phyloP scores from a whole-genome alignment of 2,113 vertebrate species.

The Phyllostomus discolor region DNA sequence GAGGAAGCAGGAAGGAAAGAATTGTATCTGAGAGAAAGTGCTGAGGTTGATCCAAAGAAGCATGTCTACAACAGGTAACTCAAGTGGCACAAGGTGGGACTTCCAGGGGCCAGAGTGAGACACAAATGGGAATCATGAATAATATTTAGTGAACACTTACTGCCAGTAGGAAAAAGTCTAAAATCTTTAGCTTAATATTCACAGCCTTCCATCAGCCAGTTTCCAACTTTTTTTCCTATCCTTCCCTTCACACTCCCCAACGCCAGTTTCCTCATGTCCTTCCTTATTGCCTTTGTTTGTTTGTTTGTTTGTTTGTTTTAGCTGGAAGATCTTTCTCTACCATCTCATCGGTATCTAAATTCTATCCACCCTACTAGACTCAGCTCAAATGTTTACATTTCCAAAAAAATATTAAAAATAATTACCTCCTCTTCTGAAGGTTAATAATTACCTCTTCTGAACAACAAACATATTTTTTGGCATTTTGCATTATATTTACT shows the following conservation, averaged over 20 bases:
- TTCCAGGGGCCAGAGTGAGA: not conserved
- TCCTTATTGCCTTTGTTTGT: not conserved
- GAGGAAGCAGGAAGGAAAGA: not conserved
- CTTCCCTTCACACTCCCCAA: not conserved
- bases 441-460: not conserved
- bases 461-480: not conserved
- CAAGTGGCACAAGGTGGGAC: not conserved
- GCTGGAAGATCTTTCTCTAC: not conserved
- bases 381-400: not conserved
- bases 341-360: not conserved
- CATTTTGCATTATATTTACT: not conserved
- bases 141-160: not conserved
- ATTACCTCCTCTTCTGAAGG: not conserved
- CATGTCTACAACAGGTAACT: not conserved
- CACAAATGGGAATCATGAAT: not conserved
- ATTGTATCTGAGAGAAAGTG: not conserved
- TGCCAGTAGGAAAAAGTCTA: not conserved
- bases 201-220: not conserved
- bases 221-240: not conserved
- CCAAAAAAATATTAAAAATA: not conserved
- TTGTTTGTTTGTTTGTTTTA: not conserved
- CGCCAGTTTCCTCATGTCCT: not conserved
- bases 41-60: not conserved
- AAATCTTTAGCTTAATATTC: not conserved
- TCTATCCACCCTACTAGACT: not conserved